A percentile compares a stretch with the other conserved stretches of the same genome.
Conservation (phyloP, 2,888 invertebrate genomes). For the Anodontia alba region DNA sequence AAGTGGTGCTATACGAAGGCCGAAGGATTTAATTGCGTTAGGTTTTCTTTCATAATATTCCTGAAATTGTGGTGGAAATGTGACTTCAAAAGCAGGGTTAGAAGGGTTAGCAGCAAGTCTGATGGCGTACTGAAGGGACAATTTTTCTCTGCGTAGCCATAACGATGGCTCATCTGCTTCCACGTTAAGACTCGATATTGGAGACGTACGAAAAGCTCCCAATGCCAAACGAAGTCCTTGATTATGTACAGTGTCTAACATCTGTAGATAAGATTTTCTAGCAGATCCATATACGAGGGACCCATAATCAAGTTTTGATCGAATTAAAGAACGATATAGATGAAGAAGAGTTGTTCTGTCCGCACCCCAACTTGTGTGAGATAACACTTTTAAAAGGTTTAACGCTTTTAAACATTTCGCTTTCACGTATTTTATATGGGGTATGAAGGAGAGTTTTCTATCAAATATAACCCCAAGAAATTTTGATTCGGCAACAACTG, state of each 20-base stretch:
- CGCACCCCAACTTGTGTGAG: constrained; percentile 40
- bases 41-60: constrained; percentile 3
- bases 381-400: constrained; percentile 43
- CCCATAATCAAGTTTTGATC: constrained; percentile 55
- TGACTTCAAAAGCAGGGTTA: constrained; percentile 13
- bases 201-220: constrained; percentile 45
- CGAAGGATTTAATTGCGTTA: constrained; percentile 12
- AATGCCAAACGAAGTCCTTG: constrained; percentile 46
- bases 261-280: constrained; percentile 35
- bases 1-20: constrained; percentile 14
- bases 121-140: constrained; percentile 20
- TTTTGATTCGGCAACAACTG: constrained; percentile 38
- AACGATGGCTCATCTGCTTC: constrained; percentile 38
- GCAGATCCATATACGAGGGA: constrained; percentile 49
- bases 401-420: constrained; percentile 47
- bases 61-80: constrained; percentile 3
- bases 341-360: constrained; percentile 31
- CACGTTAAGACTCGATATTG: constrained; percentile 38
- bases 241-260: constrained; percentile 50
- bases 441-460: constrained; percentile 44
- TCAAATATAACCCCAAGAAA: constrained; percentile 56
- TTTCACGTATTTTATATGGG: constrained; percentile 38
- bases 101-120: constrained; percentile 15
- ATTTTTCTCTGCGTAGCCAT: constrained; percentile 5
- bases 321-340: constrained; percentile 32